Percentiles rank a stretch among this genome's conserved stretches.
These are phyloP conservation scores for Lethrus apterus DNA, from an alignment of 1,140 invertebrate genomes.

Conservation along the genomic window DNA sequence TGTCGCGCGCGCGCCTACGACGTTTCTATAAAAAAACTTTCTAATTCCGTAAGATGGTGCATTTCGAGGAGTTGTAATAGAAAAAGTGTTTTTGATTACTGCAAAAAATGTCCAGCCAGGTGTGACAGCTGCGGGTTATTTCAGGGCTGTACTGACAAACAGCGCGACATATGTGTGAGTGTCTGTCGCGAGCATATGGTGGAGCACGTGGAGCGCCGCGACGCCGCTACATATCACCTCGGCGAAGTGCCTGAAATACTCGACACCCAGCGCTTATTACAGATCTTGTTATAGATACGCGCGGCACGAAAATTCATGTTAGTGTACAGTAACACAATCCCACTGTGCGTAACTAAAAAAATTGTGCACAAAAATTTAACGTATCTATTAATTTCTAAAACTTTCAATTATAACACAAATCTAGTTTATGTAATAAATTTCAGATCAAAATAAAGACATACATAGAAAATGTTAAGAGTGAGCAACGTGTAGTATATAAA, in stretches of 20 bases:
- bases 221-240: constrained; percentile 18
- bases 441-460: too few species aligned
- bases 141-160: constrained; percentile 17
- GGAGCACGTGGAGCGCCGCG: constrained; percentile 14
- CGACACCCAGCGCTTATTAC: constrained; percentile 1
- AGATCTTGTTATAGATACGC: too few species aligned
- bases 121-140: constrained; percentile 20
- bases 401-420: too few species aligned
- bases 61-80: constrained; percentile 16
- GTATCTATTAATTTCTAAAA: too few species aligned
- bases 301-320: too few species aligned
- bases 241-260: constrained; percentile 9
- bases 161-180: constrained; percentile 12
- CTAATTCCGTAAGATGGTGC: constrained; percentile 9
- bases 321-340: too few species aligned
- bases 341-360: too few species aligned
- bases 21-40: constrained; percentile 10
- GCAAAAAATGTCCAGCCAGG: constrained; percentile 20
- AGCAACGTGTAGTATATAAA: too few species aligned
- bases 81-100: constrained; percentile 19
- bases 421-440: too few species aligned
- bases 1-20: too few species aligned
- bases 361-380: too few species aligned
- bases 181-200: constrained; percentile 10
- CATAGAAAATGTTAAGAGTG: too few species aligned